Evolutionary conservation across 2,888 invertebrate genomes (phyloP), one percentile per base, ranked within the genome.

Genomic region (Galeruca laticollis): DNA sequence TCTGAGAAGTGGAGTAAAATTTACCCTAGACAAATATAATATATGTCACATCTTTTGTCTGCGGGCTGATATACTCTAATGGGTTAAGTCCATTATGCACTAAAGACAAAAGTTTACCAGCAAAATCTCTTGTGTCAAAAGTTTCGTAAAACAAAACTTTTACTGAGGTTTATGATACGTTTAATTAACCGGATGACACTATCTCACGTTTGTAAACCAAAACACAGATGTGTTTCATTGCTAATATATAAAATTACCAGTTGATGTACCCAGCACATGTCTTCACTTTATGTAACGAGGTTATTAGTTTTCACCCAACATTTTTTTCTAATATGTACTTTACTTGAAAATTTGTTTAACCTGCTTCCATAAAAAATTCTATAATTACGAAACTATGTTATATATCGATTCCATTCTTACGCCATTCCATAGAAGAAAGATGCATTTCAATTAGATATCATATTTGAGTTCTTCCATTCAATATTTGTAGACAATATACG

Each of bases 121-220:
- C 33, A 51, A 69, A 68, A 69, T 60, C 63, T 69, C 31, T 31
- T 15, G 60, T 69, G 51, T 51, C 51, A 37, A 21, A 69, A 69
- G 52, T 69, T 69, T 47, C 31, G 54, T 54, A 18, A 20, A 52
- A 61, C 57, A 52, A 59, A 63, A 56, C 51, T 60, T 69, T 43
- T n/a, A 54, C 63, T 35, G 60, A 59, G 51, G 57, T 69, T 69
- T 59, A 69, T 54, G 40, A 49, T 20, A 60, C 49, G 57, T 63
- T 40, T 64, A 59, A 60, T 60, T 35, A 69, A 47, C 11, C 18
- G 26, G 35, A 35, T 35, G 56, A 35, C 56, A n/a, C 31, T 57
- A 33, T 31, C 35, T 57, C 35, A 35, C 35, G 15, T 57, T 57
- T 57, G 31, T 47, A 15, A n/a, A 47, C 18, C 18, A 15, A 35